Percentiles rank a stretch among this genome's conserved stretches.
Conservation (phyloP, 2,888 invertebrate genomes). For the Trissolcus brochymenae region DNA sequence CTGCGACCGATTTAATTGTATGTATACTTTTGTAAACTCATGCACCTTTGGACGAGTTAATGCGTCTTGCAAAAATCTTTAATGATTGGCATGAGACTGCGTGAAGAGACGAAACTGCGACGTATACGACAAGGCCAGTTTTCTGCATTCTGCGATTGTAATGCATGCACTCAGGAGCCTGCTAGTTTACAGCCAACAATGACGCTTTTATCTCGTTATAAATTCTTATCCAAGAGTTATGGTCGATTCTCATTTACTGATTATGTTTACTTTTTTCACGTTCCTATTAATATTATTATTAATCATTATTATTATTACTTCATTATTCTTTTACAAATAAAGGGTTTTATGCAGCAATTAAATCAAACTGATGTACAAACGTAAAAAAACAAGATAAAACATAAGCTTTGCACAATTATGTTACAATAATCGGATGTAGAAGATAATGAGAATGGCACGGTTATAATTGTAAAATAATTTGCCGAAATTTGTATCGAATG, state of each 20-base stretch:
- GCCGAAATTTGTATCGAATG: slow-evolving; percentile 37
- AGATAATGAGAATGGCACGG: too few species aligned
- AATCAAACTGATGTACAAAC: too few species aligned
- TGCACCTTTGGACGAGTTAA: slow-evolving; percentile 14
- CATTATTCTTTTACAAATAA: too few species aligned
- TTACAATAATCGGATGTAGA: too few species aligned
- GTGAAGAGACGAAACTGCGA: slow-evolving; percentile 40
- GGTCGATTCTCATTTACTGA: too few species aligned
- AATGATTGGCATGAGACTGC: slow-evolving; percentile 29
- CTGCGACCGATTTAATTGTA: background rate
- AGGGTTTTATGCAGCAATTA: too few species aligned
- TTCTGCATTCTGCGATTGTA: slow-evolving; percentile 33
- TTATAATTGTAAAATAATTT: slow-evolving; percentile 14
- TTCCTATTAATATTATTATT: too few species aligned
- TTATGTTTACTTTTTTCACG: too few species aligned
- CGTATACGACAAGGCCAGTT: slow-evolving; percentile 39
- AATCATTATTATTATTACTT: too few species aligned
- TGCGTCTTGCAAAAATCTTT: slow-evolving; percentile 13
- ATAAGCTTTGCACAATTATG: too few species aligned
- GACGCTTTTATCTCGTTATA: slow-evolving; percentile 30
- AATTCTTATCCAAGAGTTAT: too few species aligned
- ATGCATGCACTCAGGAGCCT: slow-evolving; percentile 27
- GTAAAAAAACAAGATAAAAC: too few species aligned
- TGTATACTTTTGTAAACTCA: slow-evolving; percentile 27
- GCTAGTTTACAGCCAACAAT: slow-evolving; percentile 29